A percentile compares a stretch with the other conserved stretches of the same genome.
These are phyloP conservation scores for Aphelinus certus DNA, from an alignment of 1,140 invertebrate species.

Conservation along the genomic window DNA sequence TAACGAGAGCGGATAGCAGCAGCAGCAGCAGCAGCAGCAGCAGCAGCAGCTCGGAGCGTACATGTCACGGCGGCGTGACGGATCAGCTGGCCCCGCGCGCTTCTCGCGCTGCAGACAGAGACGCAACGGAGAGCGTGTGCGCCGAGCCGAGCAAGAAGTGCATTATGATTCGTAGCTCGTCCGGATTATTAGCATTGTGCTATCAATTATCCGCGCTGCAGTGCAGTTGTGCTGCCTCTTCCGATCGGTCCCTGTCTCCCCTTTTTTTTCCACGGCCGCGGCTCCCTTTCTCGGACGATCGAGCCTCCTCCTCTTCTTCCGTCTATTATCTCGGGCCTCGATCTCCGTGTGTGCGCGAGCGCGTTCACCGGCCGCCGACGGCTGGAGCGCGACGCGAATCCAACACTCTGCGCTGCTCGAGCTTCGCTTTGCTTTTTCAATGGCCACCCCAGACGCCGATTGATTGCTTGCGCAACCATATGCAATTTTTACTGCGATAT, in stretches of 20 bases:
- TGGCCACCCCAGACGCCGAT: no score
- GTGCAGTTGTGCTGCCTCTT: neutral
- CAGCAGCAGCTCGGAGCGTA: no score
- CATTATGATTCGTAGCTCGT: constrained; percentile 60
- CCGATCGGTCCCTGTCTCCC: neutral
- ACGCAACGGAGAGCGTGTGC: no score
- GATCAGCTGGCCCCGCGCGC: constrained; percentile 19
- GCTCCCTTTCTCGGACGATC: neutral
- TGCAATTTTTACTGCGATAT: no score
- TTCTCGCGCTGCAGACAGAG: no score
- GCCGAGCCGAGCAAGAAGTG: constrained; percentile 46
- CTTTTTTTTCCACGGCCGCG: neutral
- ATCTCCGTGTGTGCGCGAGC: neutral
- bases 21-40: no score
- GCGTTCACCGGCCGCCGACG: neutral
- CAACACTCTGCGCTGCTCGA: constrained; percentile 51
- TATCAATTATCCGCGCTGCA: constrained; percentile 54
- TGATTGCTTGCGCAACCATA: no score
- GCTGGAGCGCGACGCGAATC: no score
- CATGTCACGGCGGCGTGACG: neutral
- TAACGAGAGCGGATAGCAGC: no score
- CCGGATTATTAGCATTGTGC: constrained; percentile 60
- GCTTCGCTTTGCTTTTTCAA: no score
- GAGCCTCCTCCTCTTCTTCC: neutral
- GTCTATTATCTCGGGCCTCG: neutral